A percentile compares a stretch with the other conserved stretches of the same genome.
Conservation (phyloP, 2,797 vertebrate genomes). For the Neosalanx taihuensis region DNA sequence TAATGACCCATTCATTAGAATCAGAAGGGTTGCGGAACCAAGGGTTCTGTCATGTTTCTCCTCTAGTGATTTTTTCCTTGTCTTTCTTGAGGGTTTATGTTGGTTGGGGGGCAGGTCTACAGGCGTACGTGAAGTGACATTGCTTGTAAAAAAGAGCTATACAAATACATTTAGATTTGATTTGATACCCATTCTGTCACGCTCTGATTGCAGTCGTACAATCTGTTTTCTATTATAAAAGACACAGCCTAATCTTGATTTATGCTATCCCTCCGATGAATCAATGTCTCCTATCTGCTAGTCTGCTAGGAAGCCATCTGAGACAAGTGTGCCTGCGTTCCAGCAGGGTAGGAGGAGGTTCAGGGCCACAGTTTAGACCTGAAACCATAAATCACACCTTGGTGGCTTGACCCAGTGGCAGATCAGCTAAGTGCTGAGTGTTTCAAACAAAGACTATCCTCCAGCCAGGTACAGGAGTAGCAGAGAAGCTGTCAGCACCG, state of each 20-base stretch:
- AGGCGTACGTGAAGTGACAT: no score
- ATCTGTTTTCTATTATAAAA: neutral
- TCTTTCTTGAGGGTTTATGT: no score
- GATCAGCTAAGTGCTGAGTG: conserved; percentile 4
- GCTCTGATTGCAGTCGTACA: neutral
- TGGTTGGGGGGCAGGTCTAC: no score
- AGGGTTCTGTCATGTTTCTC: no score
- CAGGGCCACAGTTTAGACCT: conserved; percentile 1
- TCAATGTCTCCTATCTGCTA: neutral
- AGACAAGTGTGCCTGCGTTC: neutral
- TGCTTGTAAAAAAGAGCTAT: no score
- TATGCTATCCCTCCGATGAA: neutral
- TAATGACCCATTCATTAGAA: no score
- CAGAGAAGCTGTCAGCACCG: conserved; percentile 9
- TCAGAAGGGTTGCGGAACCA: no score
- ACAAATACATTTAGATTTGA: no score
- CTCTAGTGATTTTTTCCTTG: no score
- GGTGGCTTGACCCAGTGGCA: conserved; percentile 3
- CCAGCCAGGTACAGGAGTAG: neutral
- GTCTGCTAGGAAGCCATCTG: neutral
- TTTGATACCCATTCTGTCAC: no score
- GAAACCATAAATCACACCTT: conserved; percentile 13
- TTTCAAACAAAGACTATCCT: conserved; percentile 2
- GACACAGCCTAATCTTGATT: neutral
- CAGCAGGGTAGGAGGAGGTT: neutral